Evolutionary conservation across 2,888 invertebrate species (phyloP).

Genomic region (Sympetrum striolatum): DNA sequence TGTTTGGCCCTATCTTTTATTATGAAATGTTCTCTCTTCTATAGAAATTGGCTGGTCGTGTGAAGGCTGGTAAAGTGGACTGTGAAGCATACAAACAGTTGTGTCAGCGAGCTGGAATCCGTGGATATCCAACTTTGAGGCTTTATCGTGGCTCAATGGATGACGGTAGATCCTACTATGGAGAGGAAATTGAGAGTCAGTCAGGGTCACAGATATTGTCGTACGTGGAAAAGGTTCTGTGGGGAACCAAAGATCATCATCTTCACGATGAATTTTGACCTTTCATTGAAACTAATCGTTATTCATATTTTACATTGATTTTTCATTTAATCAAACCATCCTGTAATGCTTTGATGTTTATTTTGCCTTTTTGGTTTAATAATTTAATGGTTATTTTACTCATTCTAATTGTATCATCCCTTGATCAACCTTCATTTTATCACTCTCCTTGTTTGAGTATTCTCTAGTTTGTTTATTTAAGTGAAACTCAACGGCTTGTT

Average conservation of each 20-base stretch:
- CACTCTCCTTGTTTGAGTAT: too few relatives aligned
- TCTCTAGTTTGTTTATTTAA: too few relatives aligned
- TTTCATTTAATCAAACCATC: neutral
- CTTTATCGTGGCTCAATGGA: slow-evolving; percentile 56
- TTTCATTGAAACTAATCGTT: neutral
- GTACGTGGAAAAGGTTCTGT: neutral
- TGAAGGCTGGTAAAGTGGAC: slow-evolving; percentile 69
- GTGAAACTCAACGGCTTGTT: too few relatives aligned
- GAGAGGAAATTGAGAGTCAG: slow-evolving; percentile 7
- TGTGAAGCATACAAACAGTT: slow-evolving; percentile 66
- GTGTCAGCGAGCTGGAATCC: slow-evolving; percentile 64
- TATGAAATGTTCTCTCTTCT: slow-evolving; percentile 47
- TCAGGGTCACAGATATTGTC: slow-evolving; percentile 5
- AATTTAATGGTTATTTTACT: neutral
- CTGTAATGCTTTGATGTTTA: neutral
- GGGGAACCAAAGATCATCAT: neutral
- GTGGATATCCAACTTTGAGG: slow-evolving; percentile 68
- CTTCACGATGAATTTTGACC: slow-evolving; percentile 32
- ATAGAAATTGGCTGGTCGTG: slow-evolving; percentile 63
- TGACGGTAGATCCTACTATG: neutral
- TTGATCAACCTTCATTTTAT: too few relatives aligned
- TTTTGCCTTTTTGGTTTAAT: neutral
- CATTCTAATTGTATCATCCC: neutral
- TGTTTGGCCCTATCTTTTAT: neutral
- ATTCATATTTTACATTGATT: neutral